Evolutionary conservation across 2,888 invertebrate genomes (phyloP), one percentile per base, ranked within the genome.

Genomic region (Gymnocheta viridis): DNA sequence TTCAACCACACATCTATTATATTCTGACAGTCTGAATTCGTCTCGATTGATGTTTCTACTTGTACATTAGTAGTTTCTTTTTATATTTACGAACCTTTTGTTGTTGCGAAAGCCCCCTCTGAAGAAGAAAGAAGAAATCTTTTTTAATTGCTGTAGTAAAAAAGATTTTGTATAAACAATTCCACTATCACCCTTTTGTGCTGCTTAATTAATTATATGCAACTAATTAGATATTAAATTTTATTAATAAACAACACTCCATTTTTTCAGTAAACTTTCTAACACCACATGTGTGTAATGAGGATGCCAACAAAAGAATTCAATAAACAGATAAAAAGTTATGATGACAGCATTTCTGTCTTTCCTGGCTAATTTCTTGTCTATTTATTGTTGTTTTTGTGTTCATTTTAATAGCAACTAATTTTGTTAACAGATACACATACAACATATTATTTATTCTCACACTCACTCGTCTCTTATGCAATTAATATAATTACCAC

Each of bases 401-500:
- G 19, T 67, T 67, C 19, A n/a, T 62, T 67, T 64, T 58, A 60
- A 54, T 60, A 51, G 14, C 58, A 83, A 72, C 32, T 38, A 70
- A 64, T 64, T 64, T 56, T 58, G 10, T 41, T 72, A 67, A 44
- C 19, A 74, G 67, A 78, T 67, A 78, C 51, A 19, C 60, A 66
- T 22, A 19, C 60, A 66, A n/a, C 27, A 12, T 14, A 51, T n/a
- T 14, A 22, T 27, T 51, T 44, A 10, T 9, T 44, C 41, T 44
- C 32, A 67, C 12, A 66, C 24, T 76, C 12, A 66, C 24, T 76
- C 24, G 17, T 7, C 22, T 27, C 14, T n/a, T 44, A 44, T 67
- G 41, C 44, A 51, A 74, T 81, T 74, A 60, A 82, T 82, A 29
- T 69, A 82, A 82, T 76, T 82, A 64, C 62, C 69, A 76, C 32